Evolutionary conservation across 1,140 invertebrate genomes (phyloP).

Genomic region (Neotoxoptera formosana): DNA sequence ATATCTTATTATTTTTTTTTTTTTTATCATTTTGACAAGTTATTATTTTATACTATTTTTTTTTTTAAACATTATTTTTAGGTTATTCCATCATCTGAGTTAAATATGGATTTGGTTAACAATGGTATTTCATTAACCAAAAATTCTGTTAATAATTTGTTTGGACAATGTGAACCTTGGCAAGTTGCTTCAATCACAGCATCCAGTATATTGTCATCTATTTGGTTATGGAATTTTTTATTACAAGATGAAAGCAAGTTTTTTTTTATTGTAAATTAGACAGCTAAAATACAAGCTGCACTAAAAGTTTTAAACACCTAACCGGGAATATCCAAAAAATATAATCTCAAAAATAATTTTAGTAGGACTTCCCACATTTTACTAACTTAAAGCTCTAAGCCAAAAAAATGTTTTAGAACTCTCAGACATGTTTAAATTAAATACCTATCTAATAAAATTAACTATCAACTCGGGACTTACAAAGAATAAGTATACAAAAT

Average conservation of each 20-base stretch:
- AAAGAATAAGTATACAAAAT: no score
- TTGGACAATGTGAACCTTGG: slow-evolving; percentile 58
- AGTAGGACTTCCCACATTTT: background rate
- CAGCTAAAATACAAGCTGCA: background rate
- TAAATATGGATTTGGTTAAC: slow-evolving; percentile 32
- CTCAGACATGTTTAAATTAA: background rate
- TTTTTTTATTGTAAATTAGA: background rate
- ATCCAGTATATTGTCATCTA: slow-evolving; percentile 38
- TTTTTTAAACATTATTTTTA: background rate
- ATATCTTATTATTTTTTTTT: no score
- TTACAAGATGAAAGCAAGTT: slow-evolving; percentile 56
- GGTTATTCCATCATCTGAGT: background rate
- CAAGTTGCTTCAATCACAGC: slow-evolving; percentile 59
- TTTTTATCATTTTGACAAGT: background rate
- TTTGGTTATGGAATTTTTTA: slow-evolving; percentile 58
- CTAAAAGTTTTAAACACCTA: background rate
- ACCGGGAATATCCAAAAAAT: background rate
- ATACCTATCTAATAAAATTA: background rate
- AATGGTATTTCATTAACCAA: background rate
- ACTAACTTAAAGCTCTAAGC: no score
- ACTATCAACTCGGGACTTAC: no score
- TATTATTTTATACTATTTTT: background rate
- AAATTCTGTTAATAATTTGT: slow-evolving; percentile 59
- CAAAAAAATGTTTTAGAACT: background rate
- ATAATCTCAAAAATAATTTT: background rate